phyloP scores from a whole-genome alignment of 2,888 invertebrate genomes.

The Periphyllus acericola region DNA sequence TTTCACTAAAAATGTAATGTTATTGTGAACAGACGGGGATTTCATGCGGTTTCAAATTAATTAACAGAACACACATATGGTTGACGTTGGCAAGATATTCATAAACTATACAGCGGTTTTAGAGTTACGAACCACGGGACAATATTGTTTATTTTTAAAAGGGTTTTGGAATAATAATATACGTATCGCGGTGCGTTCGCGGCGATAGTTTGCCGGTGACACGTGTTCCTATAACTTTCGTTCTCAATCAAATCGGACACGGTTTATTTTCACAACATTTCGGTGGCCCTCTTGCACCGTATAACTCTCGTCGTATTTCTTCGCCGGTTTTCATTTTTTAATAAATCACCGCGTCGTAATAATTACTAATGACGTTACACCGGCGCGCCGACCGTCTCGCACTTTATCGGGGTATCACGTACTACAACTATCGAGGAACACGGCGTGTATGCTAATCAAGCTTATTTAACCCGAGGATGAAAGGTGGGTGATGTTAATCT shows the following conservation, averaged over 20 bases:
- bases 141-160: constrained; percentile 35
- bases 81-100: neutral
- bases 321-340: neutral
- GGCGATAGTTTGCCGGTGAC: neutral
- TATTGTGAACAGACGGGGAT: too few species aligned
- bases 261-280: constrained; percentile 27
- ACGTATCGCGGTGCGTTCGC: neutral
- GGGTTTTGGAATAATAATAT: constrained; percentile 12
- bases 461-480: too few species aligned
- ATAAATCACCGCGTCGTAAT: constrained; percentile 4
- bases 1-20: too few species aligned
- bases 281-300: neutral
- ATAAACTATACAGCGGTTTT: neutral
- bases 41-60: neutral
- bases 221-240: constrained; percentile 17
- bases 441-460: too few species aligned
- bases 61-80: neutral
- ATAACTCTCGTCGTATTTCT: neutral
- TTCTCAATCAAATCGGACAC: constrained; percentile 27
- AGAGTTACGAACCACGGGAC: neutral
- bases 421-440: too few species aligned
- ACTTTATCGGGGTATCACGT: too few species aligned
- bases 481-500: too few species aligned
- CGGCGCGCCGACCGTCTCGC: neutral
- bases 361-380: neutral